Percentiles rank a stretch among this genome's conserved stretches.
Conservation (phyloP, 2,797 vertebrate species). For the Enteromius unitaeniatus region DNA sequence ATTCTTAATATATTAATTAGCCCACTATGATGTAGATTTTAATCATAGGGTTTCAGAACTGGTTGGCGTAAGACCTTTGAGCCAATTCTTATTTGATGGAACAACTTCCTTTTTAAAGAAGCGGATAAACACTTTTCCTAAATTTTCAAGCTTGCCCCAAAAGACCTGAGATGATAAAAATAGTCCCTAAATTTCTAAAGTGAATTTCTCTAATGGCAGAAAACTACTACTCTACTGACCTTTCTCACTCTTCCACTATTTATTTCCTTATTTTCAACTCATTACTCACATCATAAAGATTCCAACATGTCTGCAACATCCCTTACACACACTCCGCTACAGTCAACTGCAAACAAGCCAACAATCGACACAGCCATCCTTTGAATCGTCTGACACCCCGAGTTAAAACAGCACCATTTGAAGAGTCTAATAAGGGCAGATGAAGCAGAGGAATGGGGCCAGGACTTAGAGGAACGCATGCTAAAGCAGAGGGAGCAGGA, state of each 20-base stretch:
- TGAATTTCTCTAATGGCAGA: background rate
- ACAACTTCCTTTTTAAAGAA: background rate
- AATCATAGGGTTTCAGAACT: background rate
- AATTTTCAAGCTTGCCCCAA: background rate
- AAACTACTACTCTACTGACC: background rate
- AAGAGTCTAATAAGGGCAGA: slow-evolving; percentile 35
- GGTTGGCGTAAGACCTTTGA: background rate
- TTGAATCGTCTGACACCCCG: slow-evolving; percentile 46
- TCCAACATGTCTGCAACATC: slow-evolving; percentile 20
- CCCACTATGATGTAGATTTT: background rate
- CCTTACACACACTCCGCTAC: slow-evolving; percentile 5
- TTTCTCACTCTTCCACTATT: slow-evolving; percentile 3
- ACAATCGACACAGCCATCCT: slow-evolving; percentile 55
- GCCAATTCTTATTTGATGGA: background rate
- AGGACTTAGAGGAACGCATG: slow-evolving; percentile 1
- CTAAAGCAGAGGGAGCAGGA: slow-evolving; percentile 32
- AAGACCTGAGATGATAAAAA: background rate
- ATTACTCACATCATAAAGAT: slow-evolving; percentile 45
- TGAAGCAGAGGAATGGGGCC: slow-evolving; percentile 8
- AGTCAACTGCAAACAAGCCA: slow-evolving; percentile 53
- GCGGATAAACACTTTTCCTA: background rate
- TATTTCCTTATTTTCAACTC: slow-evolving; percentile 13
- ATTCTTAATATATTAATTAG: background rate
- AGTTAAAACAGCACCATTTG: slow-evolving; percentile 30
- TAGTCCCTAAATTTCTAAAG: background rate